phyloP scores from a whole-genome alignment of 1,140 invertebrate genomes.

The Sogatella furcifera region DNA sequence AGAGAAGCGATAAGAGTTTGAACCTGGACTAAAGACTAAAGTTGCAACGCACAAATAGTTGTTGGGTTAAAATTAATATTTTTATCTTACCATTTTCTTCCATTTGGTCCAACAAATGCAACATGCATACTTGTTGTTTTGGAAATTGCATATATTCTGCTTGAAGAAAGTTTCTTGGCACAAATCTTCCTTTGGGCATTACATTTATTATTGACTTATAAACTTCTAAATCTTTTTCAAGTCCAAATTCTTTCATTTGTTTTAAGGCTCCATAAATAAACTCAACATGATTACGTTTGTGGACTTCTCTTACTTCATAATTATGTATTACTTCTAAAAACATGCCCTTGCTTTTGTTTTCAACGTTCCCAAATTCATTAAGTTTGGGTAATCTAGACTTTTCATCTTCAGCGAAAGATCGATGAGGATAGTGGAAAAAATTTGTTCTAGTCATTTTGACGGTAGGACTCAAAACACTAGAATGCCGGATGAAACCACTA shows the following conservation, averaged over 20 bases:
- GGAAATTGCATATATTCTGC: slow-evolving; percentile 85
- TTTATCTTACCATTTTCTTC: slow-evolving; percentile 63
- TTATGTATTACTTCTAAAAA: slow-evolving; percentile 64
- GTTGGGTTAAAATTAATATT: not conserved
- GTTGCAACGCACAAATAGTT: too few relatives aligned
- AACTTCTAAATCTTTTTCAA: slow-evolving; percentile 78
- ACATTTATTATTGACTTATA: slow-evolving; percentile 87
- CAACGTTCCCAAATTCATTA: slow-evolving; percentile 25
- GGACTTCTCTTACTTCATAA: slow-evolving; percentile 47
- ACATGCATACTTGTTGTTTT: slow-evolving; percentile 84
- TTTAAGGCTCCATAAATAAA: slow-evolving; percentile 85
- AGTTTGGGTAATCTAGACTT: not conserved
- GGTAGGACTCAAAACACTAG: too few relatives aligned
- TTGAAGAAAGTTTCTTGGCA: slow-evolving; percentile 71
- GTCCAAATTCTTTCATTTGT: slow-evolving; percentile 82
- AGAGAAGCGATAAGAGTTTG: too few relatives aligned
- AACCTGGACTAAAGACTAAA: too few relatives aligned
- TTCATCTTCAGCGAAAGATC: not conserved
- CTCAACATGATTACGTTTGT: slow-evolving; percentile 72
- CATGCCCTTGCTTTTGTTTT: slow-evolving; percentile 57
- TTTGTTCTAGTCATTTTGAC: too few relatives aligned
- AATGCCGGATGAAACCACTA: too few relatives aligned
- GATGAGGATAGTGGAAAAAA: too few relatives aligned
- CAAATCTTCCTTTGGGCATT: slow-evolving; percentile 84
- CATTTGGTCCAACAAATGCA: slow-evolving; percentile 83